These are phyloP conservation scores for Doris montereyensis DNA, from an alignment of 2,888 invertebrate genomes.

Conservation along the genomic window DNA sequence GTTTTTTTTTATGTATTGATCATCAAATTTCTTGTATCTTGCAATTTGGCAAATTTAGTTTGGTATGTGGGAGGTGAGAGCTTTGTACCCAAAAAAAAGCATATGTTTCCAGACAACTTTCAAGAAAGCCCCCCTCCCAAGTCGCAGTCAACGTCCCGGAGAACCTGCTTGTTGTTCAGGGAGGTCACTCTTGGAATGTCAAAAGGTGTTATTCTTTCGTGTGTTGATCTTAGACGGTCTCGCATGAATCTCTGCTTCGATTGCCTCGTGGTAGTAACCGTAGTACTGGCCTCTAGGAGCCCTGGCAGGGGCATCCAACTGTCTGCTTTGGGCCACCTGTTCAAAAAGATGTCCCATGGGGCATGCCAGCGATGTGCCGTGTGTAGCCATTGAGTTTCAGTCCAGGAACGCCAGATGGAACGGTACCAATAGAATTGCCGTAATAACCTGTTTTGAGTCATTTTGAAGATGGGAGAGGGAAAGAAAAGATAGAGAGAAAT, in stretches of 20 bases:
- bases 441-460: too few relatives aligned
- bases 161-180: slow-evolving; percentile 29
- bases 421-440: slow-evolving; percentile 57
- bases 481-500: too few relatives aligned
- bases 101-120: too few relatives aligned
- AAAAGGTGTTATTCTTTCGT: slow-evolving; percentile 53
- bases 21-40: too few relatives aligned
- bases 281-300: slow-evolving; percentile 62
- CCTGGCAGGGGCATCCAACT: slow-evolving; percentile 55
- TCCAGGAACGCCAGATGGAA: slow-evolving; percentile 55
- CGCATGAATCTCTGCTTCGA: slow-evolving; percentile 57
- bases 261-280: slow-evolving; percentile 65
- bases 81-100: too few relatives aligned
- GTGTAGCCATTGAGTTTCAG: slow-evolving; percentile 59
- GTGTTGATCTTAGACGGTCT: slow-evolving; percentile 53
- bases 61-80: too few relatives aligned
- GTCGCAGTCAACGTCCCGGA: slow-evolving; percentile 34
- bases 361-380: slow-evolving; percentile 60
- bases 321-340: slow-evolving; percentile 60
- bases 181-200: slow-evolving; percentile 51
- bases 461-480: too few relatives aligned
- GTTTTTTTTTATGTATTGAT: too few relatives aligned
- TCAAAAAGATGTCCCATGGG: slow-evolving; percentile 57
- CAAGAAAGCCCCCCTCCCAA: slow-evolving; percentile 33
- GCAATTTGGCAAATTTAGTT: too few relatives aligned